phyloP scores from a whole-genome alignment of 2,797 vertebrate genomes.

The Champsocephalus gunnari region DNA sequence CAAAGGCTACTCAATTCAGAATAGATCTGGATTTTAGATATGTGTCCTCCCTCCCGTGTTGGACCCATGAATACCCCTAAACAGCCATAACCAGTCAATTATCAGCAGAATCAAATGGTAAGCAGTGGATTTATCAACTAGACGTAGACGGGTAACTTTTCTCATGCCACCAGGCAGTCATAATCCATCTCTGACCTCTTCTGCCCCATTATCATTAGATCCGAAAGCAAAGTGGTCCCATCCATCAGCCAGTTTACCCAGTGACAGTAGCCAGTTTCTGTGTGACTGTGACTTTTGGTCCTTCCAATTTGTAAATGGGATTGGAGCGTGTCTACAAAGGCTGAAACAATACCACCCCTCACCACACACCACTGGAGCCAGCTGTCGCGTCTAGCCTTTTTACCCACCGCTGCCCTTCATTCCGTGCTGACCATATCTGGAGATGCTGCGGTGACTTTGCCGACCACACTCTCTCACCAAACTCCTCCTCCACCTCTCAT shows the following conservation, averaged over 20 bases:
- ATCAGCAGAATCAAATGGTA: conserved; percentile 40
- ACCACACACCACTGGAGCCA: conserved; percentile 57
- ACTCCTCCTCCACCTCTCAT: conserved; percentile 19
- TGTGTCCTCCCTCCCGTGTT: conserved; percentile 29
- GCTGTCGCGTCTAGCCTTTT: conserved; percentile 42
- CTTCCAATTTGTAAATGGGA: conserved; percentile 65
- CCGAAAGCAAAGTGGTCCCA: conserved; percentile 54
- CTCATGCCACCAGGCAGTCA: conserved; percentile 36
- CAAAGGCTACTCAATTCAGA: conserved; percentile 1
- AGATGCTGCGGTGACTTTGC: conserved; percentile 38
- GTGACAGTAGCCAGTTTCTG: conserved; percentile 55
- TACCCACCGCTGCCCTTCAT: conserved; percentile 37
- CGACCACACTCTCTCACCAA: conserved; percentile 26
- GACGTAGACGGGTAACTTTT: neutral
- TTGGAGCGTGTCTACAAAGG: conserved; percentile 50
- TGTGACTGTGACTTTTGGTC: conserved; percentile 48
- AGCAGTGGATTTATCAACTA: conserved; percentile 21
- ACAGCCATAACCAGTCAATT: conserved; percentile 43
- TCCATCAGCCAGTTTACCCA: conserved; percentile 65
- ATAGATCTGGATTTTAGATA: conserved; percentile 6
- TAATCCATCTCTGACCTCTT: conserved; percentile 52
- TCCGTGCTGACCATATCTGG: conserved; percentile 21
- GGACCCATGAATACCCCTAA: conserved; percentile 39
- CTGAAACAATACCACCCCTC: conserved; percentile 71
- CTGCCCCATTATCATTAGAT: conserved; percentile 57